phyloP scores from a whole-genome alignment of 2,888 invertebrate species.

The Eristalis arbustorum region DNA sequence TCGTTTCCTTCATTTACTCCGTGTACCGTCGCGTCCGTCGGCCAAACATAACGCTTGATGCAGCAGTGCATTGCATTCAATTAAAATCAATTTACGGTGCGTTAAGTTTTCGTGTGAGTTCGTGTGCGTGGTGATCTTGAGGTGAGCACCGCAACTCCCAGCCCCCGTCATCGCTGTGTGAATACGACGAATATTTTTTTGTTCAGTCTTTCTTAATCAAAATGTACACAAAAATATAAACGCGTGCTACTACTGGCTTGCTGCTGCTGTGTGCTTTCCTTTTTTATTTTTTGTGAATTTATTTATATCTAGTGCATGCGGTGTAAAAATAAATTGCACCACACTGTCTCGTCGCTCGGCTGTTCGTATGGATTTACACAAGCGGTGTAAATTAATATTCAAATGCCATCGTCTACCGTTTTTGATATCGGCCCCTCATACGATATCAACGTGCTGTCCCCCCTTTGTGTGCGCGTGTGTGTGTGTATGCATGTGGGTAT shows the following conservation, averaged over 20 bases:
- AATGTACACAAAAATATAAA: conserved; percentile 23
- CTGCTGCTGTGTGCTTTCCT: conserved; percentile 33
- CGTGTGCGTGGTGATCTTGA: conserved; percentile 14
- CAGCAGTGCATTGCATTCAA: conserved; percentile 58
- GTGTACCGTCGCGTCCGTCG: neutral
- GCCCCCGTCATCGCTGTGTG: neutral
- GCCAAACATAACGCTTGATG: neutral
- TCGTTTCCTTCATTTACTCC: neutral
- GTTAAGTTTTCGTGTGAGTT: conserved; percentile 32
- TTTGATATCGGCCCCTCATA: neutral
- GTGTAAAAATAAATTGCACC: conserved; percentile 60
- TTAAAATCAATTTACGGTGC: conserved; percentile 69
- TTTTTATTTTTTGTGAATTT: conserved; percentile 29
- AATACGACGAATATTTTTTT: neutral
- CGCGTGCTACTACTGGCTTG: neutral
- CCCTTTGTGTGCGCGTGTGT: too few species aligned
- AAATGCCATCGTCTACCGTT: conserved; percentile 16
- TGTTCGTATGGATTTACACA: neutral
- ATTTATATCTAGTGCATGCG: conserved; percentile 53
- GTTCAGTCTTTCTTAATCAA: too few species aligned
- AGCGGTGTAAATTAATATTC: conserved; percentile 49
- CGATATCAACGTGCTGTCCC: too few species aligned
- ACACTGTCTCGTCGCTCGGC: neutral
- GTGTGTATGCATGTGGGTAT: neutral
- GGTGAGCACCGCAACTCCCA: neutral